Percentiles rank a stretch among this genome's conserved stretches.
These are phyloP conservation scores for Drosophila lacteicornis DNA, from an alignment of 1,140 invertebrate genomes.

Conservation along the genomic window DNA sequence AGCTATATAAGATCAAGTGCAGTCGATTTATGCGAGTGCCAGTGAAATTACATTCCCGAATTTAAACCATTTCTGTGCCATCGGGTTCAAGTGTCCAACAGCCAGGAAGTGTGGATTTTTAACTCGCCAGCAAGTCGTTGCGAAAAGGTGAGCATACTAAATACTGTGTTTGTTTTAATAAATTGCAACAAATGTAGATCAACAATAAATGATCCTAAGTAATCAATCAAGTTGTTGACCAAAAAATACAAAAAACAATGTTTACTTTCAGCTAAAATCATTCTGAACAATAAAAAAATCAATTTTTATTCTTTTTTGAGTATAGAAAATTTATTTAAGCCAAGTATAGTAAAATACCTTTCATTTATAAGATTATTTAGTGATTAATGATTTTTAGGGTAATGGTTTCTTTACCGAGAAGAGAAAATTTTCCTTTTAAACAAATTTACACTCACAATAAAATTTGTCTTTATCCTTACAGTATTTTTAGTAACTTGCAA, in stretches of 20 bases:
- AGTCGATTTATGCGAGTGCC: constrained; percentile 37
- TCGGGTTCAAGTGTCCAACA: constrained; percentile 23
- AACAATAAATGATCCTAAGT: background rate
- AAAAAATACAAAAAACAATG: background rate
- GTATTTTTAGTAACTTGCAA: background rate
- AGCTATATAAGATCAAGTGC: constrained; percentile 33
- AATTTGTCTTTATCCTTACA: no score
- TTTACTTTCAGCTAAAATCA: background rate
- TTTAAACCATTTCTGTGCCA: constrained; percentile 22
- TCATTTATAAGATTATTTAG: no score
- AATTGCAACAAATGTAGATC: no score
- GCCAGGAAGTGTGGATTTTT: constrained; percentile 7
- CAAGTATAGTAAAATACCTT: no score
- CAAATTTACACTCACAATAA: no score
- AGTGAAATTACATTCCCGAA: constrained; percentile 41
- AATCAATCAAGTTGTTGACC: no score
- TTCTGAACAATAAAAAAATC: background rate
- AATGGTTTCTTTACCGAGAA: no score
- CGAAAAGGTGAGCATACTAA: constrained; percentile 28
- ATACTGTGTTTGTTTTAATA: background rate
- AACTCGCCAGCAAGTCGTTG: constrained; percentile 2
- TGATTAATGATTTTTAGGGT: no score
- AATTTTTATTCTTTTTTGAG: no score
- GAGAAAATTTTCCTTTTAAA: no score
- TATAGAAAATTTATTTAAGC: no score